Base-by-base conservation (phyloP, 2,888 invertebrate genomes). In the Siphonodentalium dalli region DNA sequence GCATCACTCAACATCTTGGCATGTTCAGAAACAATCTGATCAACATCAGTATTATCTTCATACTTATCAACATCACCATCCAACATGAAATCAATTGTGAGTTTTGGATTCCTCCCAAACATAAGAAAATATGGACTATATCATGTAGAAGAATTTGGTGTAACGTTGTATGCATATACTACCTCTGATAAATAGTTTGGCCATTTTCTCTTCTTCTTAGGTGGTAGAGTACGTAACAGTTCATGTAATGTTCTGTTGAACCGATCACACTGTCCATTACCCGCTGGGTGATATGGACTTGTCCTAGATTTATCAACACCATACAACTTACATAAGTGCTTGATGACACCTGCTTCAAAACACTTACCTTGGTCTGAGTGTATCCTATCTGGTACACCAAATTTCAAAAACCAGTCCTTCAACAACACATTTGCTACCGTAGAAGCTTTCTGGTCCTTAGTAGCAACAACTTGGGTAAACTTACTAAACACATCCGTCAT, bases 171-270 rank as follows among this genome's bases (percentile, higher is more conserved):
- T 5, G 48, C 50, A 37, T 53, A 58, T 24, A 65, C 41, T 20
- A 64, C 26, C 34, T 59, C 58, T 13, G 54, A 51, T 8, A 66
- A 37, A 24, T 52, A 35, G 15, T 53, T 37, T 0, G 63, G 59
- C 66, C 64, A 66, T 18, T 47, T 50, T 9, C 33, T 24, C 51
- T 65, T 65, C 27, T 54, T 21, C n/a, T 42, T 44, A 6, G 54
- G 48, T 11, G 52, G 40, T 11, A 65, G 45, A 5, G 58, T 56
- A 5, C 49, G 40, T 2, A 65, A 31, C 27, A 64, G 39, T 24
- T 63, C 47, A 28, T 63, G 63, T n/a, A 66, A n/a, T 3, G 63
- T 63, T 1, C 60, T 9, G 49, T 66, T 65, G 38, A 68, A 66
- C 5, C 62, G 27, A 40, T 68, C 62, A 49, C 62, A 63, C 20